Percentiles rank a stretch among this genome's conserved stretches.
Evolutionary conservation across 2,113 vertebrate species (phyloP).

Genomic region (Rutilus rutilus): DNA sequence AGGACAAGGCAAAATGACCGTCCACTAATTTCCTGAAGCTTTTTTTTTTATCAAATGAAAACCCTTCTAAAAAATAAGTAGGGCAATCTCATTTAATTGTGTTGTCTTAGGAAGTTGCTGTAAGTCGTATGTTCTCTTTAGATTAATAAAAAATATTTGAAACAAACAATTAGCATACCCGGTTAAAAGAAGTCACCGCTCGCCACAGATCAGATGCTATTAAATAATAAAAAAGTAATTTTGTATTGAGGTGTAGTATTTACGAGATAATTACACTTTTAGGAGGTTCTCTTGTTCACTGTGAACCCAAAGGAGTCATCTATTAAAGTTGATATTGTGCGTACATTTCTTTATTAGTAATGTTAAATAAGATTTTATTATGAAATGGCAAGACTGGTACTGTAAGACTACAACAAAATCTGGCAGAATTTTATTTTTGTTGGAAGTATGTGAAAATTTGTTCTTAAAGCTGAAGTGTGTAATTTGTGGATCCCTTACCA

Average conservation of each 20-base stretch:
- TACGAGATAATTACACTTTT: neutral
- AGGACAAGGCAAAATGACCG: neutral
- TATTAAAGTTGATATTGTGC: neutral
- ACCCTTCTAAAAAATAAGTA: neutral
- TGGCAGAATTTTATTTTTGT: neutral
- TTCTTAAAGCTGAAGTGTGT: neutral
- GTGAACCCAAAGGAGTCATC: neutral
- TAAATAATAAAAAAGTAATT: neutral
- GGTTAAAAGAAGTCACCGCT: too few relatives aligned
- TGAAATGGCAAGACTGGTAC: neutral
- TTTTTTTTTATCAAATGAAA: slow-evolving; percentile 2
- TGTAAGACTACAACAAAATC: neutral
- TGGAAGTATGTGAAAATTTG: neutral
- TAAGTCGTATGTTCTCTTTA: neutral
- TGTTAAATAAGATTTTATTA: neutral
- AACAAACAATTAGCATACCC: too few relatives aligned
- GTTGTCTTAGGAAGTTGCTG: neutral
- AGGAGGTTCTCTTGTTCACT: neutral
- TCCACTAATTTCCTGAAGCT: neutral
- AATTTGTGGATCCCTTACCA: neutral
- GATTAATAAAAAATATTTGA: neutral
- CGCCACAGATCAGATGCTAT: neutral
- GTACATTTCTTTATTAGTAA: neutral
- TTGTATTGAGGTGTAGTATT: neutral
- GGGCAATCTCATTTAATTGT: neutral